These are phyloP conservation scores for Vandiemenella viatica DNA, from an alignment of 2,888 invertebrate species.

Conservation along the genomic window DNA sequence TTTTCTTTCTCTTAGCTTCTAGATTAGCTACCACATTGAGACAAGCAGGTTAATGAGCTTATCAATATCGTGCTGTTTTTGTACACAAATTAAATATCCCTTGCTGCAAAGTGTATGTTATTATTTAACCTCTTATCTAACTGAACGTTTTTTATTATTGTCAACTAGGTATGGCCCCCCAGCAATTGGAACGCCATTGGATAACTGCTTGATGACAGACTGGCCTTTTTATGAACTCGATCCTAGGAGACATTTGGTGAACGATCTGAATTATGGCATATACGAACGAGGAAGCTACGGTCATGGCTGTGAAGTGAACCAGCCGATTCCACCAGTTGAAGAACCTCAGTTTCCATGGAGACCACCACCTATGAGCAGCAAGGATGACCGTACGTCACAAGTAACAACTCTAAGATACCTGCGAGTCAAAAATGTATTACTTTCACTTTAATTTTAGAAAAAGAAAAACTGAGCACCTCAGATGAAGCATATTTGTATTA, in stretches of 20 bases:
- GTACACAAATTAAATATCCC: too few relatives aligned
- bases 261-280: slow-evolving; percentile 52
- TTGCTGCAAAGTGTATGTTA: too few relatives aligned
- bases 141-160: neutral
- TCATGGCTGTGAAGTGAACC: slow-evolving; percentile 61
- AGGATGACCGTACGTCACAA: too few relatives aligned
- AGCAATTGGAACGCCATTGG: slow-evolving; percentile 43
- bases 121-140: too few relatives aligned
- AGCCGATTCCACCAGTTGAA: slow-evolving; percentile 17
- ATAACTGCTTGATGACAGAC: slow-evolving; percentile 66
- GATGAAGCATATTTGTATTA: neutral
- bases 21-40: too few relatives aligned
- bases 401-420: neutral
- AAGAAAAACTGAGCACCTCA: neutral
- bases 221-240: slow-evolving; percentile 52
- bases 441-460: neutral
- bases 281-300: slow-evolving; percentile 71
- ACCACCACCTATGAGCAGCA: too few relatives aligned
- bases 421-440: neutral
- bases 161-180: slow-evolving; percentile 48
- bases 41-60: too few relatives aligned
- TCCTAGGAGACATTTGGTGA: slow-evolving; percentile 37
- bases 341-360: too few relatives aligned
- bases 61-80: too few relatives aligned
- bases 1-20: too few relatives aligned